Conservation (phyloP, 1,140 invertebrate species). For the Drosophila carrolli region DNA sequence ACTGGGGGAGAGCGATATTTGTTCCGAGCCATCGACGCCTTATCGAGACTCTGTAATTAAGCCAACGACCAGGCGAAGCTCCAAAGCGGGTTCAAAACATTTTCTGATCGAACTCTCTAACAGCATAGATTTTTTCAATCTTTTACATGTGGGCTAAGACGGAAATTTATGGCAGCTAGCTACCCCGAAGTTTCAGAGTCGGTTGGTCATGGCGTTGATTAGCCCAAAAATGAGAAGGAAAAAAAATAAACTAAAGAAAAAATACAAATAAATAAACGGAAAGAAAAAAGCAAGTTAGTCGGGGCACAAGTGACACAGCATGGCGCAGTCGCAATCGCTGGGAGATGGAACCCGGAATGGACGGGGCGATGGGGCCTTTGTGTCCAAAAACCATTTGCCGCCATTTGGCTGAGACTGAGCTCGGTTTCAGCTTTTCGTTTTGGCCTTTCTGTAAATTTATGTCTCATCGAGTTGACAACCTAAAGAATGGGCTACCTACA, state of each 20-base stretch:
- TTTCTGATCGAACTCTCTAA: constrained; percentile 44
- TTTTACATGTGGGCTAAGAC: constrained; percentile 70
- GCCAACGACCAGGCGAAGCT: constrained; percentile 24
- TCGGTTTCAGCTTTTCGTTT: constrained; percentile 68
- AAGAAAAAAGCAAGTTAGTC: constrained; percentile 43
- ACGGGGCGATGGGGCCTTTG: constrained; percentile 54
- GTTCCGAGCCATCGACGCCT: constrained; percentile 62
- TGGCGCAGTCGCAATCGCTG: constrained; percentile 54
- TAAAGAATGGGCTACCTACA: constrained; percentile 76
- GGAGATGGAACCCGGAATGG: constrained; percentile 2
- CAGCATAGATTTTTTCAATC: constrained; percentile 14
- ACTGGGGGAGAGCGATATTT: constrained; percentile 50
- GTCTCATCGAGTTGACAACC: constrained; percentile 81
- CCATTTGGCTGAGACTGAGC: constrained; percentile 59
- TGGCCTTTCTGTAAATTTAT: constrained; percentile 78
- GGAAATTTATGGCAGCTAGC: constrained; percentile 67
- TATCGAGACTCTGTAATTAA: constrained; percentile 74
- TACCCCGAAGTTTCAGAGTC: constrained; percentile 51
- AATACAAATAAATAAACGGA: constrained; percentile 36
- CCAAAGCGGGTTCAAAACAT: constrained; percentile 5
- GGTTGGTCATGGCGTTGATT: constrained; percentile 75
- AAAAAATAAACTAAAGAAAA: constrained; percentile 16
- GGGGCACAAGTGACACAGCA: constrained; percentile 78
- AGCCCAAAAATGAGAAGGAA: constrained; percentile 52
- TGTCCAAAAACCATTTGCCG: constrained; percentile 69